These are phyloP conservation scores for Parauchenoglanis punctatus DNA, from an alignment of 2,797 vertebrate species.

Conservation along the genomic window DNA sequence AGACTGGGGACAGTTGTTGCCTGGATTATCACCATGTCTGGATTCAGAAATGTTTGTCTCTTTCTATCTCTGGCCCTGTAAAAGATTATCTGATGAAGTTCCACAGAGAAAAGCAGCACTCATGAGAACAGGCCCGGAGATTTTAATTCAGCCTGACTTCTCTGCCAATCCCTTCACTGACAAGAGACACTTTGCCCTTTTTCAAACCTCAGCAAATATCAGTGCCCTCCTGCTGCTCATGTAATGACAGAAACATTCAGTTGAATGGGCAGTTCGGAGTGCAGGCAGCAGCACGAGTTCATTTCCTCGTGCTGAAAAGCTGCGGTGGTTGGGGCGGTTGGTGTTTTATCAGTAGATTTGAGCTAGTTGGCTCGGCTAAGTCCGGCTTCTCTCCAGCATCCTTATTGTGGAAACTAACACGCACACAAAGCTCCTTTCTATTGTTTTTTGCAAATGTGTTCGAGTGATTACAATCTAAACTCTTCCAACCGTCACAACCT, in stretches of 20 bases:
- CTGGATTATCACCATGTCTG: slow-evolving; percentile 29
- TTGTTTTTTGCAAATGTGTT: neutral
- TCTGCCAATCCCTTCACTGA: slow-evolving; percentile 34
- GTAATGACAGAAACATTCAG: slow-evolving; percentile 29
- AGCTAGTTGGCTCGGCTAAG: slow-evolving; percentile 9
- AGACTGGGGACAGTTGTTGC: neutral
- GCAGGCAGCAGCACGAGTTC: neutral
- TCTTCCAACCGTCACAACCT: neutral
- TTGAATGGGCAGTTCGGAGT: slow-evolving; percentile 22
- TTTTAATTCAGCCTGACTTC: slow-evolving; percentile 28
- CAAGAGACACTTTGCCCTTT: slow-evolving; percentile 31
- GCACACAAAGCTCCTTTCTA: slow-evolving; percentile 1
- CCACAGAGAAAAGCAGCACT: slow-evolving; percentile 29
- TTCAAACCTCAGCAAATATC: slow-evolving; percentile 41
- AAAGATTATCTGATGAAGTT: slow-evolving; percentile 40
- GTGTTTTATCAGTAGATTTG: slow-evolving; percentile 47
- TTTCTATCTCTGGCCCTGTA: slow-evolving; percentile 7
- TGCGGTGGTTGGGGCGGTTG: neutral
- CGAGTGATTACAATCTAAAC: neutral
- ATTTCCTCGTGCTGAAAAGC: slow-evolving; percentile 29
- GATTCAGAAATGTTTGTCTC: slow-evolving; percentile 39
- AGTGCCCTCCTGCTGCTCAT: slow-evolving; percentile 21
- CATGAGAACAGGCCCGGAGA: slow-evolving; percentile 21
- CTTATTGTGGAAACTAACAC: neutral
- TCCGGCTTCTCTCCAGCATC: slow-evolving; percentile 12